A percentile compares a stretch with the other conserved stretches of the same genome.
Evolutionary conservation across 2,113 vertebrate species (phyloP).

Genomic region (Leucopsar rothschildi): DNA sequence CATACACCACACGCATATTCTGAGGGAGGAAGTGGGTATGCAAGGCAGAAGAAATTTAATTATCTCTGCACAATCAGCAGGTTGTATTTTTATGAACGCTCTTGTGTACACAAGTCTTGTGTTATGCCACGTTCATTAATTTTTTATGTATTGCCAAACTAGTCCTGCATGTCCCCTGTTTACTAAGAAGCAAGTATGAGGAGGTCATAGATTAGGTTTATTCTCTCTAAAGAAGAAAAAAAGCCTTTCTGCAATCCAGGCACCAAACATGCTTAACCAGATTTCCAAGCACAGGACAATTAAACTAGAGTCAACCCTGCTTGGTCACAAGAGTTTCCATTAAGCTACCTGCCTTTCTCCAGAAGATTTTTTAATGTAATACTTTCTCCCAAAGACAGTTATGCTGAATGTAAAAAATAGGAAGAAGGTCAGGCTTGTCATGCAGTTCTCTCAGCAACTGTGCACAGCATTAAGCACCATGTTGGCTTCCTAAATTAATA

Average conservation of each 20-base stretch:
- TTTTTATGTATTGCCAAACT: slow-evolving; percentile 11
- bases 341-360: not conserved
- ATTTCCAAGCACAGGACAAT: not conserved
- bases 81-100: not conserved
- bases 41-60: not conserved
- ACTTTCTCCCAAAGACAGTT: not conserved
- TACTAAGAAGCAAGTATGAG: not conserved
- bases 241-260: not conserved
- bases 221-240: not conserved
- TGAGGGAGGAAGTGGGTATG: not conserved
- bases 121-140: not conserved
- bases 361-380: not conserved
- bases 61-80: not conserved
- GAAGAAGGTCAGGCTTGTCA: not conserved
- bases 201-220: not conserved
- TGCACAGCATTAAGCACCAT: not conserved
- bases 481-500: not conserved
- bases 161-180: not conserved
- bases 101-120: not conserved
- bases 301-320: not conserved
- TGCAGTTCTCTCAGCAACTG: not conserved
- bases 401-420: not conserved
- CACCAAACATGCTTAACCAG: not conserved
- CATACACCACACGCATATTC: not conserved
- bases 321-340: not conserved